Conservation (phyloP, 2,888 invertebrate species). For the Amaurobius ferox region DNA sequence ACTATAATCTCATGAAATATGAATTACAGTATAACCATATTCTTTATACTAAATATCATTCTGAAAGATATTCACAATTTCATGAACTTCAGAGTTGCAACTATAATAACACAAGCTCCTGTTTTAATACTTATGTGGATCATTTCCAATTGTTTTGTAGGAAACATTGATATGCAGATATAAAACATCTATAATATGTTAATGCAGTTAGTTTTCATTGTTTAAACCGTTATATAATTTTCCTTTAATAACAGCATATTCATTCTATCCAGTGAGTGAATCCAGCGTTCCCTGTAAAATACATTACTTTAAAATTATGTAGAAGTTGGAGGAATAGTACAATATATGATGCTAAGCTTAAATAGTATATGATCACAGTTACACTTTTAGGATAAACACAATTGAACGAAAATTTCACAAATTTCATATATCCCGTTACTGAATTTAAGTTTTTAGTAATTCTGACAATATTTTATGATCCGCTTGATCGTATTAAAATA, state of each 20-base stretch:
- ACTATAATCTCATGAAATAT: neutral
- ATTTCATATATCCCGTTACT: too few species aligned
- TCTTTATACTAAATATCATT: neutral
- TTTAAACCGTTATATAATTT: neutral
- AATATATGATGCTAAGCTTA: too few species aligned
- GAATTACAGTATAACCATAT: neutral
- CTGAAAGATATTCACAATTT: slow-evolving; percentile 3
- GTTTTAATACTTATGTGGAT: slow-evolving; percentile 44
- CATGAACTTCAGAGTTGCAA: slow-evolving; percentile 14
- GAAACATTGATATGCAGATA: slow-evolving; percentile 68
- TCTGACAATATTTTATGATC: too few species aligned
- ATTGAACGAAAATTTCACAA: too few species aligned
- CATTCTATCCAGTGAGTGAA: slow-evolving; percentile 38
- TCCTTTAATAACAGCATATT: neutral
- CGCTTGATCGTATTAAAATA: too few species aligned
- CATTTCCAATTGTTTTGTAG: slow-evolving; percentile 48
- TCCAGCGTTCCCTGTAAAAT: slow-evolving; percentile 29
- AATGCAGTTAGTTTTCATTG: neutral
- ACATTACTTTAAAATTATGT: too few species aligned
- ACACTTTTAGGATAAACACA: too few species aligned
- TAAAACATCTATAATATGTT: slow-evolving; percentile 61
- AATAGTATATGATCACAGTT: too few species aligned
- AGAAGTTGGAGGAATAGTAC: too few species aligned
- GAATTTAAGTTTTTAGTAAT: too few species aligned
- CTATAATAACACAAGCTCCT: slow-evolving; percentile 57